Base-by-base conservation (phyloP, 2,113 vertebrate species). In the Sebastes schlegelii region DNA sequence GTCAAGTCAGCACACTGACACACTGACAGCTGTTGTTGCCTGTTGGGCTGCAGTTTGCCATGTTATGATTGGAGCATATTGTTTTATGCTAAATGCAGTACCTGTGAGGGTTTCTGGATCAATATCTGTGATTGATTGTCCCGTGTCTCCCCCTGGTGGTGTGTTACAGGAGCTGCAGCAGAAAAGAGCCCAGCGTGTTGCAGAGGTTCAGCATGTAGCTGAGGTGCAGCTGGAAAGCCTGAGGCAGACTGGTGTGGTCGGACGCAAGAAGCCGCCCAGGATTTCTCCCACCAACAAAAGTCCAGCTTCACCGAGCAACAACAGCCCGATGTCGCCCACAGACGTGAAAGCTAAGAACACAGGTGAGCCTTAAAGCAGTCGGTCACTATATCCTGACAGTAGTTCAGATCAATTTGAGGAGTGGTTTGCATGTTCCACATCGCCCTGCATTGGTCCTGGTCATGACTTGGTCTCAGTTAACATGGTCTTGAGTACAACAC, bases 111-210 rank as follows among this genome's bases (percentile, higher is more conserved):
- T 26, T 26, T 26, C 23, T 26, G 23, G 2, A 26, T n/a, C 23
- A 26, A 26, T 26, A 26, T 26, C 23, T 26, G 23, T 26, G 2
- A 21, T 23, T n/a, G 52, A 92, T 49, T 71, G 4, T 34, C 11
- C 4, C 1, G 12, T 52, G 45, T 79, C 65, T 70, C 77, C 74
- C 77, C 34, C 88, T 90, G 81, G 48, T 83, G 86, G 62, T 46
- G 23, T 23, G 65, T 4, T 0, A 46, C 76, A 98, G 98, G 97
- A 98, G 55, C 92, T 97, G 86, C 96, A 97, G 75, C 96, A 96
- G 91, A 97, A 95, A 85, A 93, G 96, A 65, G 91, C 93, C 6
- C 95, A 95, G 70, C 95, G 92, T 48, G 87, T 86, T 0, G 63
- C 40, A 0, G 96, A 95, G 4, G 3, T 40, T 0, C 94, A 96